A percentile compares a stretch with the other conserved stretches of the same genome.
phyloP scores from a whole-genome alignment of 2,888 invertebrate genomes.

The Euzophera pinguis region DNA sequence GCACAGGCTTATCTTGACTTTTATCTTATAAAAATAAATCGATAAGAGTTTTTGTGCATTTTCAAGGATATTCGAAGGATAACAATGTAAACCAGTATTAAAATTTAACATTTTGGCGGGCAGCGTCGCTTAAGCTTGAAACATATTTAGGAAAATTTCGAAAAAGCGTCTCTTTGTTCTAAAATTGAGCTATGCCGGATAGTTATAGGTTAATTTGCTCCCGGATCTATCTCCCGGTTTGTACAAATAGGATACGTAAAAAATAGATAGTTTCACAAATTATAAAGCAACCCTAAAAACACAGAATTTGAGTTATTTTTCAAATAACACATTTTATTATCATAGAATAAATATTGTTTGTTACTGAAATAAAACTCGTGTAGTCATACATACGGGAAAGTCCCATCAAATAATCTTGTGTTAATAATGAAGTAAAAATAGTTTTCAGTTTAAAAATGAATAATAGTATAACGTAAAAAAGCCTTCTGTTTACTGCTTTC shows the following conservation, averaged over 20 bases:
- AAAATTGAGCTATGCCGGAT: constrained; percentile 72
- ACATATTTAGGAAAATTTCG: constrained; percentile 26
- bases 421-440: too few relatives aligned
- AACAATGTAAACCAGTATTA: constrained; percentile 36
- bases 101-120: constrained; percentile 37
- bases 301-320: too few relatives aligned
- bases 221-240: constrained; percentile 37
- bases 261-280: constrained; percentile 2
- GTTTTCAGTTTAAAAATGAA: too few relatives aligned
- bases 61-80: constrained; percentile 20
- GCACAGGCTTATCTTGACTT: not conserved
- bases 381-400: too few relatives aligned
- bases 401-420: too few relatives aligned
- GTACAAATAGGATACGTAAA: constrained; percentile 20
- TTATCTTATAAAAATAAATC: not conserved
- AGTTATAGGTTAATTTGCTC: constrained; percentile 45
- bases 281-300: not conserved
- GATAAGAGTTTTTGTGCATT: not conserved
- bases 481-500: too few relatives aligned
- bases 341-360: too few relatives aligned
- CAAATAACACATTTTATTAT: too few relatives aligned
- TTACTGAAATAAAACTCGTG: too few relatives aligned
- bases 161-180: constrained; percentile 64
- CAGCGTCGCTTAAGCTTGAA: constrained; percentile 48
- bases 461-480: too few relatives aligned